phyloP scores from a whole-genome alignment of 2,888 invertebrate species.

The Achlya flavicornis region DNA sequence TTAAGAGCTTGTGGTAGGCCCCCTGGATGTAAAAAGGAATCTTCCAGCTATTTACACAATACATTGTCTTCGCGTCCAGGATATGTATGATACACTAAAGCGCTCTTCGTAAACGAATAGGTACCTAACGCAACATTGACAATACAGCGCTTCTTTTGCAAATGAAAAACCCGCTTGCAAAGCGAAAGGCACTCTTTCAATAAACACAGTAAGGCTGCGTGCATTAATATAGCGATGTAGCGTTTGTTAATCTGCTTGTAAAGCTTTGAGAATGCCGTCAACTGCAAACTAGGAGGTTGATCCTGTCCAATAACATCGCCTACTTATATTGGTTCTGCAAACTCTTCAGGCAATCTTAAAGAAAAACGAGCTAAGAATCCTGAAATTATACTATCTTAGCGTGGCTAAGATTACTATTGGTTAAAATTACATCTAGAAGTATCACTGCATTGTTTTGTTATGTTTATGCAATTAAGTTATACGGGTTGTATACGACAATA shows the following conservation, averaged over 20 bases:
- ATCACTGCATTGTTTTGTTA: no score
- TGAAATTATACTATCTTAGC: no score
- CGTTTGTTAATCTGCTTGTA: slow-evolving; percentile 19
- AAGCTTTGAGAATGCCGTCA: neutral
- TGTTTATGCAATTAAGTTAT: no score
- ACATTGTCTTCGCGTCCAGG: neutral
- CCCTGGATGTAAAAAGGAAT: neutral
- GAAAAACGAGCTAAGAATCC: no score
- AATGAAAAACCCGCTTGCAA: slow-evolving; percentile 65
- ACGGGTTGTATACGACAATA: no score
- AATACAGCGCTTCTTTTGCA: slow-evolving; percentile 54
- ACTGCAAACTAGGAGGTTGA: no score
- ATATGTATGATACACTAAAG: slow-evolving; percentile 12
- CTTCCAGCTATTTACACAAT: neutral
- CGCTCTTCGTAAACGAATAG: slow-evolving; percentile 38
- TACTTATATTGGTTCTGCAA: no score
- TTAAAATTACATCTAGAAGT: no score
- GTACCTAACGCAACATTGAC: slow-evolving; percentile 28
- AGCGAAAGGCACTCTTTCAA: slow-evolving; percentile 61
- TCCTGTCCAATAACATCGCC: no score
- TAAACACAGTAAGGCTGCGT: slow-evolving; percentile 43
- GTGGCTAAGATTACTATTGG: no score
- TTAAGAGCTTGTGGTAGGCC: no score
- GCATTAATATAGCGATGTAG: slow-evolving; percentile 34
- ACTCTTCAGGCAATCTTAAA: no score